Conservation (phyloP, 2,888 invertebrate genomes). For the Aporophyla lueneburgensis region DNA sequence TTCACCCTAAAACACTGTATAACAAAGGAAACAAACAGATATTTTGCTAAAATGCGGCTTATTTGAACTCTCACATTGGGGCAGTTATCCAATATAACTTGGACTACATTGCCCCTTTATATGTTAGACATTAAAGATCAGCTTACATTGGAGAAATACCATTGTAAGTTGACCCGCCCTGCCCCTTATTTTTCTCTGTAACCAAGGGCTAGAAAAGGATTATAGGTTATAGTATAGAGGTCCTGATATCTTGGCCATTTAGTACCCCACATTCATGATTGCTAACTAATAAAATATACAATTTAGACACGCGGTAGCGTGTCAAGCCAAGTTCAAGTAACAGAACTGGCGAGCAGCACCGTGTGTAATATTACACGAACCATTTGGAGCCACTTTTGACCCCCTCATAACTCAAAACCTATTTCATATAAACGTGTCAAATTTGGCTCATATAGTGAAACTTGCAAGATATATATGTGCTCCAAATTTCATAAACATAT, state of each 20-base stretch:
- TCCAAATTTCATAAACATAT: too few relatives aligned
- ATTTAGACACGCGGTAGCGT: too few relatives aligned
- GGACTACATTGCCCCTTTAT: background rate
- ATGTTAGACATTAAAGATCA: constrained; percentile 5
- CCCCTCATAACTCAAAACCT: too few relatives aligned
- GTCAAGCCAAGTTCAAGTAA: too few relatives aligned
- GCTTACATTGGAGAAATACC: background rate
- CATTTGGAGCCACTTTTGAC: too few relatives aligned
- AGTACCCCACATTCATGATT: constrained; percentile 45
- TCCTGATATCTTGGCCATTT: constrained; percentile 18
- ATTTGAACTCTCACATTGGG: constrained; percentile 64
- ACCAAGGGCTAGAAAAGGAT: background rate
- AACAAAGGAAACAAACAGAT: constrained; percentile 77
- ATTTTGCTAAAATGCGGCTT: constrained; percentile 74
- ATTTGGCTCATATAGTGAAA: too few relatives aligned
- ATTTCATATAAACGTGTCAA: too few relatives aligned
- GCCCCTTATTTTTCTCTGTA: background rate
- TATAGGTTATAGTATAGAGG: background rate
- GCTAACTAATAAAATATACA: constrained; percentile 66
- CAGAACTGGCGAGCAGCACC: too few relatives aligned
- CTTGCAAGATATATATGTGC: too few relatives aligned
- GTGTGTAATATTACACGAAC: too few relatives aligned
- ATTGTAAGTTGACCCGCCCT: background rate
- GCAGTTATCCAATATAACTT: constrained; percentile 14
- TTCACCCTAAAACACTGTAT: constrained; percentile 69